Conservation (phyloP, 1,140 invertebrate genomes). For the Cydia strobilella region DNA sequence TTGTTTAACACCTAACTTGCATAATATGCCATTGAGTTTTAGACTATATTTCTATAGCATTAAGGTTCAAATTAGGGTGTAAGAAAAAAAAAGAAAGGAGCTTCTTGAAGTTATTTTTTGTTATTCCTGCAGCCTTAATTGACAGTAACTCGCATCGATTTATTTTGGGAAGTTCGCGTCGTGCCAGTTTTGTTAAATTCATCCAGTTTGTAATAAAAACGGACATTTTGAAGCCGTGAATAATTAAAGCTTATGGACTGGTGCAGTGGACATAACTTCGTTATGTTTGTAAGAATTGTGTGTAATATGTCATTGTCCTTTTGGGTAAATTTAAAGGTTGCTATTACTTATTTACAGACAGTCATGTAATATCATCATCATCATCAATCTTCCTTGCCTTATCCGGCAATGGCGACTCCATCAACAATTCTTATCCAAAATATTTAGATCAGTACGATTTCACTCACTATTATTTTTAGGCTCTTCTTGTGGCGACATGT, state of each 20-base stretch:
- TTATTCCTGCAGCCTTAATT: conserved; percentile 23
- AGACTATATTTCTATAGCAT: neutral
- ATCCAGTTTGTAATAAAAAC: conserved; percentile 20
- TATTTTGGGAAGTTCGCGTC: conserved; percentile 25
- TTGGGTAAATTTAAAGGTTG: too few species aligned
- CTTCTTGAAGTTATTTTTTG: neutral
- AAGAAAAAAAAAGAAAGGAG: neutral
- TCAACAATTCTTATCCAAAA: too few species aligned
- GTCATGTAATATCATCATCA: too few species aligned
- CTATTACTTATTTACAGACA: too few species aligned
- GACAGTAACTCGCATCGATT: conserved; percentile 27
- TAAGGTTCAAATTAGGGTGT: neutral
- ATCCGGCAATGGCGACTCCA: too few species aligned
- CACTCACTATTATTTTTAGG: too few species aligned
- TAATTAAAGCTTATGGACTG: conserved; percentile 13
- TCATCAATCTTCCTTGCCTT: too few species aligned
- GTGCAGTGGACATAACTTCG: neutral
- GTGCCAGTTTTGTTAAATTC: conserved; percentile 12
- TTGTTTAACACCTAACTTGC: neutral
- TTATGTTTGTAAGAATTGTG: neutral
- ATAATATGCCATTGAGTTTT: neutral
- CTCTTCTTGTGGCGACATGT: too few species aligned
- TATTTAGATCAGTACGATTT: too few species aligned
- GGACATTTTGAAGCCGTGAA: conserved; percentile 25
- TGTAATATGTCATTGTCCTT: neutral